These are phyloP conservation scores for Dryadula phaetusa DNA, from an alignment of 2,888 invertebrate species.

Conservation along the genomic window DNA sequence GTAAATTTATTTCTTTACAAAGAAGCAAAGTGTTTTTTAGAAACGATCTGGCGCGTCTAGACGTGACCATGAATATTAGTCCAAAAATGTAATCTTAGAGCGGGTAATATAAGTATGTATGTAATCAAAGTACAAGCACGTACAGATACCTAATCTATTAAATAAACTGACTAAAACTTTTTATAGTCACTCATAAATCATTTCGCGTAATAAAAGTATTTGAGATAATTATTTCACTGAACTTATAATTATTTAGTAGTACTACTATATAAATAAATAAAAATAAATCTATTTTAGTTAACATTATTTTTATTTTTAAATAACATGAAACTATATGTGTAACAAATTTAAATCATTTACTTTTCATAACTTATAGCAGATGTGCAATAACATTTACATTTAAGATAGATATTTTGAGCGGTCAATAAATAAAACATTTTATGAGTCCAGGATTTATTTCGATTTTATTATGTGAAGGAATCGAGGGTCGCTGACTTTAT, in stretches of 20 bases:
- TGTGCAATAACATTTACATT: slow-evolving; percentile 41
- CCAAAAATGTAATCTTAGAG: neutral
- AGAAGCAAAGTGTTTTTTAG: slow-evolving; percentile 43
- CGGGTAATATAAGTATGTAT: neutral
- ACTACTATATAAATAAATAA: neutral
- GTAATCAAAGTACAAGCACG: slow-evolving; percentile 7
- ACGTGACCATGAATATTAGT: slow-evolving; percentile 34
- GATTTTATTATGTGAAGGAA: slow-evolving; percentile 44
- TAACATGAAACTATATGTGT: neutral
- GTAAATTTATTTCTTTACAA: slow-evolving; percentile 48
- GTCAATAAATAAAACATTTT: slow-evolving; percentile 48
- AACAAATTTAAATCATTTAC: neutral
- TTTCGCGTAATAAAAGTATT: neutral
- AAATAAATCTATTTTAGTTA: neutral
- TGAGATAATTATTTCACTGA: neutral
- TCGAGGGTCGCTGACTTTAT: slow-evolving; percentile 42
- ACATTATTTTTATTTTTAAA: neutral
- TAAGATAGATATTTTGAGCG: slow-evolving; percentile 36
- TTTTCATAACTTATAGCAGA: slow-evolving; percentile 31
- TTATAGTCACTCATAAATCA: neutral
- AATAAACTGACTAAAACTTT: slow-evolving; percentile 2
- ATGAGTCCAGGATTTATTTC: slow-evolving; percentile 45
- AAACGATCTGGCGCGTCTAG: slow-evolving; percentile 36
- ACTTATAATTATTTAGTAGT: no score
- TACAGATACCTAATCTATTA: neutral